phyloP scores from a whole-genome alignment of 1,140 invertebrate genomes.

The Papilio machaon region DNA sequence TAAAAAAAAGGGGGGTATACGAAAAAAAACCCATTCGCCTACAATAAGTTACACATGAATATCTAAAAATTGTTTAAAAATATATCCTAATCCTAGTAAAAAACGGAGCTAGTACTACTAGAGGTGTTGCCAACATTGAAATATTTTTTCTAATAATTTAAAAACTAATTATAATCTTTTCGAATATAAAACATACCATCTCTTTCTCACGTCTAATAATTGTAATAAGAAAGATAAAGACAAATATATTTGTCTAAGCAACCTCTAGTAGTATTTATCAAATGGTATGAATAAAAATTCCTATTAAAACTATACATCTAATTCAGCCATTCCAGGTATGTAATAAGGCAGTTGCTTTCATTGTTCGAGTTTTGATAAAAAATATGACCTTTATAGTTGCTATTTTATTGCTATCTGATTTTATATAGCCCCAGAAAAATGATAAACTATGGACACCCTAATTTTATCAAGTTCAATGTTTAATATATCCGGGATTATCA shows the following conservation, averaged over 20 bases:
- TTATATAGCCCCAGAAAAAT: constrained; percentile 34
- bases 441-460: constrained; percentile 40
- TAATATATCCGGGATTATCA: constrained; percentile 10
- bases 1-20: constrained; percentile 29
- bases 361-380: constrained; percentile 21
- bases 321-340: constrained; percentile 22
- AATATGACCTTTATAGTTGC: constrained; percentile 11
- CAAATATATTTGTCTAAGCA: constrained; percentile 33
- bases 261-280: constrained; percentile 19
- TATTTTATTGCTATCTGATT: constrained; percentile 37
- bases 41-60: constrained; percentile 34
- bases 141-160: background rate
- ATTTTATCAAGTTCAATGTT: constrained; percentile 12
- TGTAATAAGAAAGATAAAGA: constrained; percentile 25
- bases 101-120: constrained; percentile 4
- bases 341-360: constrained; percentile 39
- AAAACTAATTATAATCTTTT: background rate
- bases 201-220: background rate
- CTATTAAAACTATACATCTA: constrained; percentile 29
- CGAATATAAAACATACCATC: background rate
- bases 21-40: constrained; percentile 34
- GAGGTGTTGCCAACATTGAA: background rate
- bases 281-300: constrained; percentile 3
- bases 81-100: constrained; percentile 16
- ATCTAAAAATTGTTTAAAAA: constrained; percentile 35